phyloP scores from a whole-genome alignment of 2,113 vertebrate species.

The Paradoxurus hermaphroditus region DNA sequence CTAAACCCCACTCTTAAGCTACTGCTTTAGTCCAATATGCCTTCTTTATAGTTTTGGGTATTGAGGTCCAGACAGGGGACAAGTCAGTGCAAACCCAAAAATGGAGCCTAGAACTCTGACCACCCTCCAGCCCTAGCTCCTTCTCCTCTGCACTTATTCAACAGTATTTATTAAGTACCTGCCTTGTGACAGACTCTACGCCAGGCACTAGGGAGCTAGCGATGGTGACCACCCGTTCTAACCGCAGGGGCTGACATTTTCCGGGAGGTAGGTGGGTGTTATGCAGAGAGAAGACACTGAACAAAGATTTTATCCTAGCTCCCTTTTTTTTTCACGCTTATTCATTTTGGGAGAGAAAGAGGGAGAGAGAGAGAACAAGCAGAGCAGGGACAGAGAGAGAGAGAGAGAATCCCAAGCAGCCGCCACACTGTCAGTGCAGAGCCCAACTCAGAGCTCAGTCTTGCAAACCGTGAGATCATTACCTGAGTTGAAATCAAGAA shows the following conservation, averaged over 20 bases:
- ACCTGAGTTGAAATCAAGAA: too few species aligned
- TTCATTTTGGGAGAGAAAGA: too few species aligned
- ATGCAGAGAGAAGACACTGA: neutral
- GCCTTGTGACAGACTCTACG: neutral
- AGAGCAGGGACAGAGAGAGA: too few species aligned
- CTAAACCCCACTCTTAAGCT: neutral
- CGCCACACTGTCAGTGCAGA: too few species aligned
- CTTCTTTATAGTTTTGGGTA: conserved; percentile 19
- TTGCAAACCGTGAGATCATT: too few species aligned
- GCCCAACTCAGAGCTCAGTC: too few species aligned
- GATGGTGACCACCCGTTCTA: neutral
- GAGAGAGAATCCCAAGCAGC: too few species aligned
- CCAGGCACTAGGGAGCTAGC: neutral
- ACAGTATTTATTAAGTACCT: neutral
- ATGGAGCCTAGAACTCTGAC: neutral
- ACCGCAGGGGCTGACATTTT: neutral
- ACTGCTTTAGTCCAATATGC: neutral
- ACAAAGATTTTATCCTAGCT: neutral
- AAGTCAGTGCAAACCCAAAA: neutral
- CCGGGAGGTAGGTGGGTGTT: neutral
- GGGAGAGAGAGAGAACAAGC: too few species aligned
- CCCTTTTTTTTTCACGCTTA: neutral
- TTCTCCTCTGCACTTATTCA: neutral
- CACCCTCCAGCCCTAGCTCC: neutral
- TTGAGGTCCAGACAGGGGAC: neutral